phyloP scores from a whole-genome alignment of 2,113 vertebrate genomes.

The Empidonax traillii region DNA sequence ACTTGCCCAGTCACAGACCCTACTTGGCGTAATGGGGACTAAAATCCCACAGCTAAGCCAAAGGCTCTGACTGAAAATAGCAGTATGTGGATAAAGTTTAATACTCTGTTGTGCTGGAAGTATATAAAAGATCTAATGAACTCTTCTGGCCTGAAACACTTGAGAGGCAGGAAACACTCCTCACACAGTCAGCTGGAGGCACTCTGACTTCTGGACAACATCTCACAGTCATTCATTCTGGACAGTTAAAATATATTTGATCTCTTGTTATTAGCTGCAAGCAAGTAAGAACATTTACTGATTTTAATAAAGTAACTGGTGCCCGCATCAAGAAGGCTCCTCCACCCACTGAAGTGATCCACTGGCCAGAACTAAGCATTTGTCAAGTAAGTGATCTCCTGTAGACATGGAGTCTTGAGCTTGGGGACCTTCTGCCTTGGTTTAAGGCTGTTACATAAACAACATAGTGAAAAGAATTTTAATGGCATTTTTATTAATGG shows the following conservation, averaged over 20 bases:
- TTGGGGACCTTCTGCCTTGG: slow-evolving; percentile 25
- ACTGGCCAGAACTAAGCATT: not conserved
- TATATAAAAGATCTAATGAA: not conserved
- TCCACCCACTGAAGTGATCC: not conserved
- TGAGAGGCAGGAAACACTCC: not conserved
- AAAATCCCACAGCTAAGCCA: not conserved
- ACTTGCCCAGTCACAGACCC: fast-evolving
- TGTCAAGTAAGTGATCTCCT: not conserved
- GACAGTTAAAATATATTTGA: not conserved
- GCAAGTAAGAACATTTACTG: not conserved
- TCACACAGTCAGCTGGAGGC: not conserved
- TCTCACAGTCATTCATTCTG: not conserved
- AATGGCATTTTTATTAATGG: slow-evolving; percentile 76
- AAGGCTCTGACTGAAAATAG: not conserved
- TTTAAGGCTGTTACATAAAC: slow-evolving; percentile 67
- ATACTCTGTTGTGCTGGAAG: not conserved
- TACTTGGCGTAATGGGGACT: not conserved
- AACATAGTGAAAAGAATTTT: slow-evolving; percentile 75
- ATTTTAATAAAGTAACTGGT: not conserved
- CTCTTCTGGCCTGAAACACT: not conserved
- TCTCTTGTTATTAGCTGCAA: not conserved
- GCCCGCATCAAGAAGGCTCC: not conserved
- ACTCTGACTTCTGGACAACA: not conserved
- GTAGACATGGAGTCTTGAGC: not conserved
- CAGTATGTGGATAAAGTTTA: not conserved